These are phyloP conservation scores for Geophilus truncorum DNA, from an alignment of 2,888 invertebrate genomes.

Conservation along the genomic window DNA sequence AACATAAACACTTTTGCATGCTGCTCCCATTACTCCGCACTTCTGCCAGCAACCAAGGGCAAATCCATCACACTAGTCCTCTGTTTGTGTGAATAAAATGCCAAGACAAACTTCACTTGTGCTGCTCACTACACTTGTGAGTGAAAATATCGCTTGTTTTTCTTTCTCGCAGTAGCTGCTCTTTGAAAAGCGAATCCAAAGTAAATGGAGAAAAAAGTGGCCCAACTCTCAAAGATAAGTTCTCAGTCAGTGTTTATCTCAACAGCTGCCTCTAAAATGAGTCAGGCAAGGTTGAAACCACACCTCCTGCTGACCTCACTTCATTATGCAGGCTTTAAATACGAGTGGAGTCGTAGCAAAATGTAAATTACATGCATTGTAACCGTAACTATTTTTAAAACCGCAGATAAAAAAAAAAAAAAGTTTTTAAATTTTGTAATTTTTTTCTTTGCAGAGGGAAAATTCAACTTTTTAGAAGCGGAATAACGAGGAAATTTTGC, in stretches of 20 bases:
- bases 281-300: conserved; percentile 27
- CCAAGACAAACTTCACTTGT: not conserved
- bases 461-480: not conserved
- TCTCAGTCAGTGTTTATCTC: conserved; percentile 27
- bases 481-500: not conserved
- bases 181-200: not conserved
- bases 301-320: conserved; percentile 27
- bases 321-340: conserved; percentile 21
- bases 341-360: not conserved
- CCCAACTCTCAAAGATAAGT: not conserved
- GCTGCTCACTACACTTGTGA: not conserved
- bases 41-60: not conserved
- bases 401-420: too few relatives aligned
- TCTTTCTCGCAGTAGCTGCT: not conserved
- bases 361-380: not conserved
- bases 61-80: not conserved
- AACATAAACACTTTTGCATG: conserved; percentile 6
- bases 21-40: conserved; percentile 16
- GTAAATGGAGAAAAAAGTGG: not conserved
- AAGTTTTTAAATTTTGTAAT: not conserved
- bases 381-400: not conserved
- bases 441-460: not conserved
- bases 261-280: conserved; percentile 24
- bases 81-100: not conserved
- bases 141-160: not conserved